A percentile compares a stretch with the other conserved stretches of the same genome.
Conservation (phyloP, 2,113 vertebrate species). For the Mola mola region DNA sequence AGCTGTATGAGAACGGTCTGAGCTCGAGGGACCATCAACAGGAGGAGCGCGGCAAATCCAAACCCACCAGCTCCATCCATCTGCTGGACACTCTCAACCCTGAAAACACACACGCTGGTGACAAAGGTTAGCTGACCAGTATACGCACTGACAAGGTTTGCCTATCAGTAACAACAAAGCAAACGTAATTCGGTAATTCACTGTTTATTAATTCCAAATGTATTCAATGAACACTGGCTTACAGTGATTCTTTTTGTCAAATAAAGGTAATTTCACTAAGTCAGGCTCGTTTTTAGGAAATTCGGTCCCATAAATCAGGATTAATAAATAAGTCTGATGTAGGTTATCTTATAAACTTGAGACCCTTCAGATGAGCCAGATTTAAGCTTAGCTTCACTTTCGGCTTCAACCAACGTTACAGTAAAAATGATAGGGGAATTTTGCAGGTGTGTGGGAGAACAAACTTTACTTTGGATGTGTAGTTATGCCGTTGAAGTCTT, state of each 20-base stretch:
- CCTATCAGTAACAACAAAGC: constrained; percentile 21
- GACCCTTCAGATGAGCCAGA: too few species aligned
- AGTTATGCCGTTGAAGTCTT: too few species aligned
- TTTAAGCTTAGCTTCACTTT: too few species aligned
- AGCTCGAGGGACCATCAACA: constrained; percentile 89
- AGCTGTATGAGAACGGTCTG: constrained; percentile 95
- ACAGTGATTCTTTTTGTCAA: too few species aligned
- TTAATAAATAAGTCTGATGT: too few species aligned
- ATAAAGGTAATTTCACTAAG: neutral
- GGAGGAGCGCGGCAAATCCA: constrained; percentile 77
- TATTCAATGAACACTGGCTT: constrained; percentile 17
- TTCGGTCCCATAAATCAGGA: neutral
- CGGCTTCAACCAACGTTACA: too few species aligned
- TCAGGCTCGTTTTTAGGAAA: neutral
- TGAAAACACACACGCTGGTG: constrained; percentile 82
- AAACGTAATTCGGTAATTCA: constrained; percentile 19
- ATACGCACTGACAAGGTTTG: constrained; percentile 14
- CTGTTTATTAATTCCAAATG: constrained; percentile 7
- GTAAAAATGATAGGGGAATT: too few species aligned
- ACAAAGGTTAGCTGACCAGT: constrained; percentile 67
- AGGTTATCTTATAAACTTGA: too few species aligned
- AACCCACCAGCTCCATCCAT: constrained; percentile 86
- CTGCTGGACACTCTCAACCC: constrained; percentile 89
- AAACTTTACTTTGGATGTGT: too few species aligned
- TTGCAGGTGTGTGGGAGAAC: too few species aligned